Base-by-base conservation (phyloP, 2,797 vertebrate genomes). In the Phalloptychus januarius region DNA sequence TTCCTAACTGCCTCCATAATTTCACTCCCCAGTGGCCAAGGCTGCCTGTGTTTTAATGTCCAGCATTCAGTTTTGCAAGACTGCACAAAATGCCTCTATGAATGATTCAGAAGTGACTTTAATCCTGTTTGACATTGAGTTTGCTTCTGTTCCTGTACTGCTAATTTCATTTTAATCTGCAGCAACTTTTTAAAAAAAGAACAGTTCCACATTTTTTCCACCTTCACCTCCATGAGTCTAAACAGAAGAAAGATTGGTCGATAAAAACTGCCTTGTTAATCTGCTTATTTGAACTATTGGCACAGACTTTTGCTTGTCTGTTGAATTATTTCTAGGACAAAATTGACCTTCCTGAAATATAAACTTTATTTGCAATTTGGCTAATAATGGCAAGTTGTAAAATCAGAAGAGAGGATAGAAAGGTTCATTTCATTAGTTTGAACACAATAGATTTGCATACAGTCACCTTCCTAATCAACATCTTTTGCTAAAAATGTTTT, bases 1-100 rank as follows among this genome's bases (percentile, higher is more conserved):
- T 77, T 86, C 40, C 80, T 79, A 82, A 33, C 85, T 72, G 78
- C 11, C 6, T 80, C 72, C 63, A 84, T 79, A 85, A 81, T 87
- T 90, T 85, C 81, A 86, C 45, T 52, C 76, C 76, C 71, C 11
- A 18, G 33, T 87, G 77, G 38, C 63, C 79, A 71, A 79, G 48
- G 75, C 75, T 79, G 25, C 75, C 58, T 79, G 48, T 69, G 56
- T 84, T 25, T 81, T 67, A 46, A 36, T 79, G 54, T 81, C 75
- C 72, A 58, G 50, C 25, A 0, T 72, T 25, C 33, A 72, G 72
- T 83, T 87, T 81, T 80, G 65, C 31, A 82, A 81, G 56, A 69
- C 73, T 74, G 80, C 83, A 79, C 52, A 42, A n/a, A 82, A 88
- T 67, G 74, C 44, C 45, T 70, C 28, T 31, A 71, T 12, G 67